Base-by-base conservation (phyloP, 2,113 vertebrate species). In the Semicossyphus pulcher region DNA sequence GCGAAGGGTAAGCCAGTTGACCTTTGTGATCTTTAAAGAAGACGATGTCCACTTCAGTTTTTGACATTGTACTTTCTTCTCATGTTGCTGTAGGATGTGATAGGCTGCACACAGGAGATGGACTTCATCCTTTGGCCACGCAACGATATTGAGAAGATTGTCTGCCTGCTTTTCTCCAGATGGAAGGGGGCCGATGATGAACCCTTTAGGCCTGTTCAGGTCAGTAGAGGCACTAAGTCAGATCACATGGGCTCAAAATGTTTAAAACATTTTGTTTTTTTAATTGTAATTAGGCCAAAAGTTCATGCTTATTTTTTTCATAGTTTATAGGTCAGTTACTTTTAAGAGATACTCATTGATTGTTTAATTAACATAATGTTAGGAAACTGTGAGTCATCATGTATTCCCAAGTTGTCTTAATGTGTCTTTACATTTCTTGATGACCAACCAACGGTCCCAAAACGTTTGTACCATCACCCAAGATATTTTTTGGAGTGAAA, bases 71-170 rank as follows among this genome's bases (percentile, higher is more conserved):
- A 16, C 20, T n/a, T 70, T 23, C 44, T 29, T 54, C 2, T 32
- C 20, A 1, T 65, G 18, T 76, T 20, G 8, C 84, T 14, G 9
- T 37, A 98, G 97, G 97, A 99, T 92, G 97, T 99, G 85, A 98
- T 99, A 26, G 97, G 97, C 94, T 99, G 97, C 95, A 98, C 97
- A 80, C 97, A 98, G 93, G 97, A 98, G 94, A 99, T 98, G 97
- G 97, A 99, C 94, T 99, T 99, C 93, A 98, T 99, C 93, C 96
- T 99, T 87, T 99, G 97, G 97, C 97, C 97, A 92, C 96, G 97
- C 80, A 97, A 99, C 52, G 97, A 99, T 89, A 99, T 99, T 87
- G 97, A 99, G 92, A 98, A 99, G 95, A 96, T 99, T 90, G 97
- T 97, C 91, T 99, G 97, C 95, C 96, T 98, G 93, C 95, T 99